Base-by-base conservation (phyloP, 2,888 invertebrate species). In the Danaus chrysippus region DNA sequence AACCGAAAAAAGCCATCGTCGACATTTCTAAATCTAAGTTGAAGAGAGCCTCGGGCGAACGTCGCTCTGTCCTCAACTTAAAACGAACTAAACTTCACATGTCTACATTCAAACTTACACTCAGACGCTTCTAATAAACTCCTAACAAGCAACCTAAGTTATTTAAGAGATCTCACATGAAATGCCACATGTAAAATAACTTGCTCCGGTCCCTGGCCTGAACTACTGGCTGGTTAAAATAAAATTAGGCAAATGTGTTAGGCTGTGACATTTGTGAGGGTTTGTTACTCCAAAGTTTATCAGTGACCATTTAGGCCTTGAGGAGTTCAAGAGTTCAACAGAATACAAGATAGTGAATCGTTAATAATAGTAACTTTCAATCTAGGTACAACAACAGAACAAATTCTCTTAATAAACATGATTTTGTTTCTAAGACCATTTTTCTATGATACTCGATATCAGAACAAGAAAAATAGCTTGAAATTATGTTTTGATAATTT, bases 31-130 rank as follows among this genome's bases (percentile, higher is more conserved):
- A 44, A 41, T 44, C 57, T 67, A 69, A 76, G 72, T 76, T 73
- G 70, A 71, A 76, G 76, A 64, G 42, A 56, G 68, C 72, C 69
- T 52, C 68, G 62, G 70, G 72, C 72, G 63, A 66, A 71, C 70
- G 69, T 62, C 58, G 64, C 69, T 65, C 63, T 63, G 64, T 62
- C 71, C 65, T 68, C 65, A 68, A 71, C 68, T 71, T 71, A 68
- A 63, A 70, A 68, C 68, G 68, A 63, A 68, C 63, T 65, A 54
- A 64, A 66, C 57, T 62, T 63, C 60, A 60, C 62, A 55, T 64
- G 66, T 66, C 66, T 43, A 59, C 59, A 54, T 19, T 60, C 42
- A 55, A 66, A 64, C 59, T 68, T 60, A 59, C 58, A 53, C 42
- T n/a, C 34, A 57, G 55, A 54, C 54, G 59, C 56, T 59, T 66